These are phyloP conservation scores for Epinotia nisella DNA, from an alignment of 2,888 invertebrate species.

Conservation along the genomic window DNA sequence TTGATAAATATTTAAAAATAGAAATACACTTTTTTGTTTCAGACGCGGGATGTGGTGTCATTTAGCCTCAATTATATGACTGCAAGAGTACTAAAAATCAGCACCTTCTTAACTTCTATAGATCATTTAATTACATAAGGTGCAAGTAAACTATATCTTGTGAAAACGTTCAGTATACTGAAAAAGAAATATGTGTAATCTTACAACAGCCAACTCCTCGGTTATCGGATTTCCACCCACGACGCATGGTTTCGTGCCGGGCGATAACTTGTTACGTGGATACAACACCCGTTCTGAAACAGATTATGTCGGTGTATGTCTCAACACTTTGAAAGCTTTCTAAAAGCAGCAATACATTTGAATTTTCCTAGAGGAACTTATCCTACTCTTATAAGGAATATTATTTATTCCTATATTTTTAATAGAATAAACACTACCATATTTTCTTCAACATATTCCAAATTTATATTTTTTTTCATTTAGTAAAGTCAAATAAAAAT, in stretches of 20 bases:
- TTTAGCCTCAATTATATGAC: no score
- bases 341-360: background rate
- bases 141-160: background rate
- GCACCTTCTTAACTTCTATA: no score
- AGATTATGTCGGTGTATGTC: slow-evolving; percentile 8
- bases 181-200: slow-evolving; percentile 49
- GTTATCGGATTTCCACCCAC: slow-evolving; percentile 87
- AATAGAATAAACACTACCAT: background rate
- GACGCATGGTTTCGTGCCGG: slow-evolving; percentile 81
- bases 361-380: background rate
- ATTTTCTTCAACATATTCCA: background rate
- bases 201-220: slow-evolving; percentile 87
- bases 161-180: background rate
- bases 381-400: background rate
- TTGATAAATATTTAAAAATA: no score
- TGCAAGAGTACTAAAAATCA: no score
- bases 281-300: slow-evolving; percentile 86
- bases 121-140: background rate
- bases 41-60: no score
- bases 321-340: background rate
- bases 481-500: background rate
- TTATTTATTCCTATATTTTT: background rate
- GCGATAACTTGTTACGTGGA: slow-evolving; percentile 82
- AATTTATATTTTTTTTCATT: background rate
- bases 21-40: no score